Conservation (phyloP, 2,888 invertebrate species). For the Agonum fuliginosum region DNA sequence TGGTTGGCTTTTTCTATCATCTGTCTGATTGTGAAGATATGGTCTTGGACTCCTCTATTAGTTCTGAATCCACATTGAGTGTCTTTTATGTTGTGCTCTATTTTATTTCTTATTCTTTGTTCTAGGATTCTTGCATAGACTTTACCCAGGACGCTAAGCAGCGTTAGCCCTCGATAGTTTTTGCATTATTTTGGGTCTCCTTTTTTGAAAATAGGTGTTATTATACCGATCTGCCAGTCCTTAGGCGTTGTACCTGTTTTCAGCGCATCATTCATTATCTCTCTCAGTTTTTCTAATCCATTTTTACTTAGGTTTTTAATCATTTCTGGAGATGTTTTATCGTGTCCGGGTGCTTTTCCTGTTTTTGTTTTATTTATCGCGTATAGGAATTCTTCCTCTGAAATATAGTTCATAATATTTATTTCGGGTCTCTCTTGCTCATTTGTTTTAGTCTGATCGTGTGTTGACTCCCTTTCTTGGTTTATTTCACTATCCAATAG, state of each 20-base stretch:
- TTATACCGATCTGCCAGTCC: constrained; percentile 57
- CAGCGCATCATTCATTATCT: not conserved
- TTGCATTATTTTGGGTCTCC: constrained; percentile 25
- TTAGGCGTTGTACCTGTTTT: constrained; percentile 22
- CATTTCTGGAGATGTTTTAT: not conserved
- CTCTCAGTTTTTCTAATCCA: not conserved
- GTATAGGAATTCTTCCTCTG: not conserved
- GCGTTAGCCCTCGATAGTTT: constrained; percentile 38
- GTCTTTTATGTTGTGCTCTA: constrained; percentile 24
- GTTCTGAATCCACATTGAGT: constrained; percentile 48
- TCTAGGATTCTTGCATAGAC: constrained; percentile 35
- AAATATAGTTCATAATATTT: too few species aligned
- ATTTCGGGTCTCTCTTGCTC: too few species aligned
- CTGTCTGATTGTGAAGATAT: constrained; percentile 43
- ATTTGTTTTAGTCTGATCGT: too few species aligned
- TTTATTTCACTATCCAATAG: not conserved
- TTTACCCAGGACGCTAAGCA: constrained; percentile 18
- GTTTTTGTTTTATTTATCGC: not conserved
- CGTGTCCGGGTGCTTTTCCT: constrained; percentile 6
- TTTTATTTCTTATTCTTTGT: not conserved
- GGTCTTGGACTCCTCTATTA: constrained; percentile 26
- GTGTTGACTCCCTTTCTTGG: too few species aligned
- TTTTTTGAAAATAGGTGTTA: constrained; percentile 42
- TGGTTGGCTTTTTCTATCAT: constrained; percentile 7
- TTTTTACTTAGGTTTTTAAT: not conserved